These are phyloP conservation scores for Forbesichthys agassizii DNA, from an alignment of 2,113 vertebrate species.

Conservation along the genomic window DNA sequence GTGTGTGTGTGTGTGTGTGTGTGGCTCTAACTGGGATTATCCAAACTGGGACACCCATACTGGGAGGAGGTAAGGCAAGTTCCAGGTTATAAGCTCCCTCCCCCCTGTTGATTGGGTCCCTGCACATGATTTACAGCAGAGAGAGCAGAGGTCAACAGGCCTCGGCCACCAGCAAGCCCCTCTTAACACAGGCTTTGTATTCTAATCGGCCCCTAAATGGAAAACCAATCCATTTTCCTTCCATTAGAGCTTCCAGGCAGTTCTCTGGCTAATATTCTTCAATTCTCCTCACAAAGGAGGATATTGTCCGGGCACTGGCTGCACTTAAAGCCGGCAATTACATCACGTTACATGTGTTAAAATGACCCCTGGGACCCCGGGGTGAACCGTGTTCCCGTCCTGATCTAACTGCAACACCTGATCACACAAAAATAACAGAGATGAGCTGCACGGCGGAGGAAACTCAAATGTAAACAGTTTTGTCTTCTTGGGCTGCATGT, in stretches of 20 bases:
- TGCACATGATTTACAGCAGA: constrained; percentile 37
- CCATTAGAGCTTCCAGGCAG: constrained; percentile 51
- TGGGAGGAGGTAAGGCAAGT: constrained; percentile 11
- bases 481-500: neutral
- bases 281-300: constrained; percentile 66
- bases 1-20: constrained; percentile 14
- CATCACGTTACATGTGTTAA: constrained; percentile 75
- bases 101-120: constrained; percentile 1
- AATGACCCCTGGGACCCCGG: constrained; percentile 56
- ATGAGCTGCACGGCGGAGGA: constrained; percentile 33
- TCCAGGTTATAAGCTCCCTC: neutral
- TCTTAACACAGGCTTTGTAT: constrained; percentile 62
- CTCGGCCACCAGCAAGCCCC: constrained; percentile 41
- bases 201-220: constrained; percentile 53
- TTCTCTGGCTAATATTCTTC: constrained; percentile 56
- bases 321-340: constrained; percentile 72
- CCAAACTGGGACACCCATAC: constrained; percentile 19
- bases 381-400: constrained; percentile 42
- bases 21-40: constrained; percentile 42
- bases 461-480: constrained; percentile 18
- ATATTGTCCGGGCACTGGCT: constrained; percentile 47
- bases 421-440: constrained; percentile 24
- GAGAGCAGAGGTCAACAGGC: constrained; percentile 46
- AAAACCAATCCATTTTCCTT: constrained; percentile 65
- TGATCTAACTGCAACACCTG: constrained; percentile 66